Conservation (phyloP, 2,113 vertebrate species). For the Scortum barcoo region DNA sequence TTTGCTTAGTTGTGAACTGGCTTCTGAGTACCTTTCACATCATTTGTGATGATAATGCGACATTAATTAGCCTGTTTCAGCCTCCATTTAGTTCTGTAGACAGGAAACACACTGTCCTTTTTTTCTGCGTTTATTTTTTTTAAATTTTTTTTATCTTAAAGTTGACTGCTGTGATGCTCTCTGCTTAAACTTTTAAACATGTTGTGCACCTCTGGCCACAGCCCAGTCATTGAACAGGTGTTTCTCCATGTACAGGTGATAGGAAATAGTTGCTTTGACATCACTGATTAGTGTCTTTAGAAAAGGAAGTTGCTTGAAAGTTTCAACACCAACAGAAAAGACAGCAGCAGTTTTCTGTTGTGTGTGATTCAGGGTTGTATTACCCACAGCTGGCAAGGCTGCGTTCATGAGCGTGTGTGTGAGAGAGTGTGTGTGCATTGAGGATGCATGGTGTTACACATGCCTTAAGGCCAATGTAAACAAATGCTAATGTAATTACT, state of each 20-base stretch:
- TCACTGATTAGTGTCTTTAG: constrained; percentile 13
- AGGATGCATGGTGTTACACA: constrained; percentile 62
- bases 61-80: constrained; percentile 56
- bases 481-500: constrained; percentile 86
- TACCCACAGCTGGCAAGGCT: constrained; percentile 53
- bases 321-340: constrained; percentile 13
- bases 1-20: constrained; percentile 43
- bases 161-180: not conserved
- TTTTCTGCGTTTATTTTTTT: not conserved
- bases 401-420: not conserved
- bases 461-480: constrained; percentile 83
- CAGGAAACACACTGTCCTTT: not conserved
- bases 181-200: constrained; percentile 5
- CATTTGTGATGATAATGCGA: constrained; percentile 64
- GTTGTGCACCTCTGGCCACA: not conserved
- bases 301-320: constrained; percentile 17
- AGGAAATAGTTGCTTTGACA: constrained; percentile 18
- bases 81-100: constrained; percentile 24
- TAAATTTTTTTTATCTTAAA: constrained; percentile 44
- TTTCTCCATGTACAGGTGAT: not conserved
- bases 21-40: constrained; percentile 45
- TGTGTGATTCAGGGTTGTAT: constrained; percentile 47
- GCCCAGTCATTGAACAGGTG: not conserved
- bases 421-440: constrained; percentile 16
- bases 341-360: constrained; percentile 12